A percentile compares a stretch with the other conserved stretches of the same genome.
Evolutionary conservation across 2,888 invertebrate species (phyloP).

Genomic region (Temnothorax rugatulus): DNA sequence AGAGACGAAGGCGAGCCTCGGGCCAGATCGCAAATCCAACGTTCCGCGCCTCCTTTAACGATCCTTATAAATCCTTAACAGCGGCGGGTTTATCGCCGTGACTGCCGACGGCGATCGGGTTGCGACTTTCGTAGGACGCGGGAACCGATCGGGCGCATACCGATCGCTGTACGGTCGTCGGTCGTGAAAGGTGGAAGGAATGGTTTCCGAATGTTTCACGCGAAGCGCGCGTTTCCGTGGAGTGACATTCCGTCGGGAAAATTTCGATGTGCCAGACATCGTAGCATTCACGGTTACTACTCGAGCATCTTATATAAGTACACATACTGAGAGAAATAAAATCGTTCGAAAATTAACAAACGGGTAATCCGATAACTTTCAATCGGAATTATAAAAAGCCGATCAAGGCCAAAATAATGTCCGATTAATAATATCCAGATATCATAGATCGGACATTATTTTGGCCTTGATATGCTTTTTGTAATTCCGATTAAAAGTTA

Average conservation of each 20-base stretch:
- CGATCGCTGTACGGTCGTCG: conserved; percentile 20
- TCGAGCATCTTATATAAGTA: neutral
- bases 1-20: conserved; percentile 45
- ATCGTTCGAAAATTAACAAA: no score
- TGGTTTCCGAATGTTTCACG: conserved; percentile 6
- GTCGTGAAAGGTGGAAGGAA: conserved; percentile 27
- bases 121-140: conserved; percentile 45
- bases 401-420: no score
- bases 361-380: no score
- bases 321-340: no score
- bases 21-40: conserved; percentile 49
- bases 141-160: conserved; percentile 46
- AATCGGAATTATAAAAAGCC: no score
- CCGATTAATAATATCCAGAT: no score
- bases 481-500: no score
- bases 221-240: conserved; percentile 2
- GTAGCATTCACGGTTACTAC: neutral
- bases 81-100: conserved; percentile 53
- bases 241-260: neutral
- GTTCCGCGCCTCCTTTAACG: conserved; percentile 52
- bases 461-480: no score
- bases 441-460: no score
- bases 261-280: neutral
- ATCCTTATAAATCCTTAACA: conserved; percentile 56
- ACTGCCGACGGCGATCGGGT: conserved; percentile 44